phyloP scores from a whole-genome alignment of 2,888 invertebrate species.

The Drosophila rubida region DNA sequence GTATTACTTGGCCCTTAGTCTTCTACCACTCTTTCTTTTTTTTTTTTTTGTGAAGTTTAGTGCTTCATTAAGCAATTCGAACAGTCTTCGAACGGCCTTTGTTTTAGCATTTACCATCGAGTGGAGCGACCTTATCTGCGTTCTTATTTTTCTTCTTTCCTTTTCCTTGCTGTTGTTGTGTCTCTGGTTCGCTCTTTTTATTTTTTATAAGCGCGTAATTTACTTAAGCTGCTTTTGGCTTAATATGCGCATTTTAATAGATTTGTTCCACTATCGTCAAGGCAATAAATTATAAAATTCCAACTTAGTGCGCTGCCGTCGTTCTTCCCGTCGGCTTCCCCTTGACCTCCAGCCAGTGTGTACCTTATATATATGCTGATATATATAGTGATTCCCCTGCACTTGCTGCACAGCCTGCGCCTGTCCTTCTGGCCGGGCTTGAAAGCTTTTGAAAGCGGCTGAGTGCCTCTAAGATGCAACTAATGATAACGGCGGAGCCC shows the following conservation, averaged over 20 bases:
- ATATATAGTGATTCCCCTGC: constrained; percentile 8
- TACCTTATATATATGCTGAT: no score
- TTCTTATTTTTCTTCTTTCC: background rate
- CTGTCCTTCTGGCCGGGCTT: constrained; percentile 25
- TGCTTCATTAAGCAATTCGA: constrained; percentile 73
- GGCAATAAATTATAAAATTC: constrained; percentile 79
- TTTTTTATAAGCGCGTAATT: constrained; percentile 76
- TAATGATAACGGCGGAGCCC: constrained; percentile 70
- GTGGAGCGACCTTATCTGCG: constrained; percentile 17
- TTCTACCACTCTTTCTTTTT: constrained; percentile 5
- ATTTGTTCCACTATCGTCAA: constrained; percentile 81
- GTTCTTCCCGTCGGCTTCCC: background rate
- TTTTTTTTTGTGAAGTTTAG: constrained; percentile 52
- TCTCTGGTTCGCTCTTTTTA: constrained; percentile 17
- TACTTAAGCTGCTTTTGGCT: constrained; percentile 81
- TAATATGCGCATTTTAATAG: constrained; percentile 82
- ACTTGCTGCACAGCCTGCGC: constrained; percentile 32
- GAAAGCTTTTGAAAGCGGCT: constrained; percentile 76
- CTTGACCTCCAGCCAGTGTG: background rate
- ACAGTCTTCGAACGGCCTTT: constrained; percentile 46
- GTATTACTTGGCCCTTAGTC: constrained; percentile 2
- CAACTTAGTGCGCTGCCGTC: background rate
- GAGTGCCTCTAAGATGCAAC: constrained; percentile 82
- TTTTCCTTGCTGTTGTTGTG: constrained; percentile 1
- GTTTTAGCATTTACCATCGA: constrained; percentile 40